Evolutionary conservation across 2,113 vertebrate species (phyloP), one percentile per base, ranked within the genome.

Genomic region (Perognathus longimembris): DNA sequence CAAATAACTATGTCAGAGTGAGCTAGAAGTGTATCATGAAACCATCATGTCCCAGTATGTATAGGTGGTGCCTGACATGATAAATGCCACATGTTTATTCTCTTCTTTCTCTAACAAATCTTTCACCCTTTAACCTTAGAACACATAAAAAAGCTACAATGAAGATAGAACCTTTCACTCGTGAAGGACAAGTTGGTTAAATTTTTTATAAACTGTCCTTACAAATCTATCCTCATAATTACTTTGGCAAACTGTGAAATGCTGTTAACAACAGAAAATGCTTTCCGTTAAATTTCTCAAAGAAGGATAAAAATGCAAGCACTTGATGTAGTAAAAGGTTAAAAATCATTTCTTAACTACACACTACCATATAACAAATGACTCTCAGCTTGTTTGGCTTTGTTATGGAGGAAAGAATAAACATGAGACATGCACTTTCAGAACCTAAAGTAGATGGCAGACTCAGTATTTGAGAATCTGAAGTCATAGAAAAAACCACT

Each of bases 131-230:
- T 57, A 7, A 85, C 74, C 36, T 32, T 70, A 78, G 88, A 88
- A 70, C 54, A 69, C 6, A 67, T 2, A 50, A 21, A 85, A 93
- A 85, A 93, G 40, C 40, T 59, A 90, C 30, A 59, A 79, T 88
- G 17, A 85, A 34, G 59, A 38, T 38, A 70, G 89, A 93, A 63
- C 74, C 17, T 30, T 89, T 92, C 73, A 45, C 38, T 66, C 79
- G 79, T 50, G 69, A 88, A 83, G 26, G 57, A 70, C 34, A 30
- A 69, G 32, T 69, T 54, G 34, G 75, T 75, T 38, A 30, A 93
- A 93, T 85, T 38, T 69, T 85, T 34, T n/a, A 92, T 75, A 81
- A 94, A 89, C 15, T 59, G 1, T 74, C 64, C 50, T 77, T 88
- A 74, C 50, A 88, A 82, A 85, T 85, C 70, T 64, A 78, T 38